Base-by-base conservation (phyloP, 2,113 vertebrate genomes). In the Thalassoma bifasciatum region DNA sequence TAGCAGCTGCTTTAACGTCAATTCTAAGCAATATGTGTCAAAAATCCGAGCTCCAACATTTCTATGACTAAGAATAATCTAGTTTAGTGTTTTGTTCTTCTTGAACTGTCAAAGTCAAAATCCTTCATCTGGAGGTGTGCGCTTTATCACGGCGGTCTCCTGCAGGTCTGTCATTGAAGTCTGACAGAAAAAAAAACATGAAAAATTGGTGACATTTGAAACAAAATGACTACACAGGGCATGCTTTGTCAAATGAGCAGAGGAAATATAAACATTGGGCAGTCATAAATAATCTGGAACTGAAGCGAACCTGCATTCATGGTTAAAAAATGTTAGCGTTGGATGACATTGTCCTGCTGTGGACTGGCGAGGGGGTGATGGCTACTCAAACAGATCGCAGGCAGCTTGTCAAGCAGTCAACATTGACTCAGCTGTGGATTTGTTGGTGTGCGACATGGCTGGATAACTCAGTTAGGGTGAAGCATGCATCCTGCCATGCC, bases 351-450 rank as follows among this genome's bases (percentile, higher is more conserved):
- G 86, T 84, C 77, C 72, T 72, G 79, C n/a, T 72, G 76, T 62
- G 73, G 61, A 66, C 58, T 53, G 68, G 84, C 61, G 44, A 60
- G 60, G 73, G 73, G 76, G 73, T 49, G 86, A 83, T 62, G 65
- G 78, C 64, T 71, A 70, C 67, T 85, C 84, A 88, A 88, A 88
- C 88, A 88, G 86, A 83, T 81, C 82, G 54, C 74, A 81, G 77
- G 86, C 66, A 82, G 86, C 76, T 30, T 57, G 81, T 84, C 82
- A 88, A 85, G 85, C 83, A 63, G 75, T 90, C 90, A 92, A 94
- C 92, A 93, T 94, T 93, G 86, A 87, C 86, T 92, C 93, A 93
- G 92, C 92, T 94, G 92, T 86, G 85, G 86, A 83, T 71, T 67
- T 85, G 80, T 72, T 79, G 69, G 71, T 66, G 78, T 74, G 84